These are phyloP conservation scores for Oreochromis niloticus DNA, from an alignment of 2,113 vertebrate genomes.

Conservation along the genomic window DNA sequence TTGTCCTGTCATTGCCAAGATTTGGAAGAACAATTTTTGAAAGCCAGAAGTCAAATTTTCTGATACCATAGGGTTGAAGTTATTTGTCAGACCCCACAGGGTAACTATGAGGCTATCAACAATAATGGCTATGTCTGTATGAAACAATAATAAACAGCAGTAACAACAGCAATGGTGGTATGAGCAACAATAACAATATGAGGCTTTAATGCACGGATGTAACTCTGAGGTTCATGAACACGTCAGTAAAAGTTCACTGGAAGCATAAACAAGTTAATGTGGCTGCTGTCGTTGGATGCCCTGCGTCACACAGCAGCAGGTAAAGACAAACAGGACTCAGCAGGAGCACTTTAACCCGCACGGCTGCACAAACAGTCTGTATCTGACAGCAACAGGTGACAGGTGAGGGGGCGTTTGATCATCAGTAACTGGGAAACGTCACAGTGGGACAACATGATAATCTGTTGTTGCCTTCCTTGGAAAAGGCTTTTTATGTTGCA, in stretches of 20 bases:
- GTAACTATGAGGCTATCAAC: neutral
- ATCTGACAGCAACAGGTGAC: neutral
- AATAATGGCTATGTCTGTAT: rapidly evolving
- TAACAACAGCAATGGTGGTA: neutral
- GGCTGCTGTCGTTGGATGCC: neutral
- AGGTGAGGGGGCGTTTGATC: neutral
- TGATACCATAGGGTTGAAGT: neutral
- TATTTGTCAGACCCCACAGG: neutral
- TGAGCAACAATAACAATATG: neutral
- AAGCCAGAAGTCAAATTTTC: neutral
- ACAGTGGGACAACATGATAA: rapidly evolving
- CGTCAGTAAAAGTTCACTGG: neutral
- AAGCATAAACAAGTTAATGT: neutral
- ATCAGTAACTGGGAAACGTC: neutral
- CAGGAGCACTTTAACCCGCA: conserved; percentile 7
- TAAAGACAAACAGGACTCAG: neutral
- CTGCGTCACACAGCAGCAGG: neutral
- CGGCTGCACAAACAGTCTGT: neutral
- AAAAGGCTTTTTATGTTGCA: neutral
- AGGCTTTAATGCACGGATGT: neutral
- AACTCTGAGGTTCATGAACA: neutral
- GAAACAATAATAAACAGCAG: neutral
- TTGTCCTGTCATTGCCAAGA: neutral
- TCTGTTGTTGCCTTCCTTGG: neutral
- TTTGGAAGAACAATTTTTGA: neutral